Evolutionary conservation across 2,113 vertebrate species (phyloP).

Genomic region (Taxidea taxus): DNA sequence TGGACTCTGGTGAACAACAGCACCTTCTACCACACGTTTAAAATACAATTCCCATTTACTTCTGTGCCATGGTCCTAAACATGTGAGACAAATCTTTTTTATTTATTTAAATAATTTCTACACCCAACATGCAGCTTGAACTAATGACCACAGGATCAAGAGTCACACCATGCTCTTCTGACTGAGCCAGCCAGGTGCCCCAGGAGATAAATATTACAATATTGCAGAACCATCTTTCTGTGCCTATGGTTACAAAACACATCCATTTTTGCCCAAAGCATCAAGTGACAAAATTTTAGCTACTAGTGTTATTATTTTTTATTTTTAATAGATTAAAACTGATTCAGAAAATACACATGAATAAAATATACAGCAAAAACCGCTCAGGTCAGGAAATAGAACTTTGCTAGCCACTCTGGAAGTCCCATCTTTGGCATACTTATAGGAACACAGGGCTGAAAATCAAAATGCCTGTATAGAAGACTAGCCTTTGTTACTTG

Average conservation of each 20-base stretch:
- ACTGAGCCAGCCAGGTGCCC: neutral
- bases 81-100: neutral
- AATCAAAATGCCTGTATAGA: neutral
- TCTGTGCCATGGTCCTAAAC: neutral
- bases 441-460: neutral
- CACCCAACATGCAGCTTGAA: neutral
- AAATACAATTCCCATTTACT: neutral
- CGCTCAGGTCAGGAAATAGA: neutral
- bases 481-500: neutral
- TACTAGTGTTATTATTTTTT: neutral
- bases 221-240: neutral
- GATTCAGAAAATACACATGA: neutral
- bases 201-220: neutral
- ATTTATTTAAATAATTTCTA: neutral
- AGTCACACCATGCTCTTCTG: neutral
- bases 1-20: neutral
- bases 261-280: neutral
- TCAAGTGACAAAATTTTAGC: neutral
- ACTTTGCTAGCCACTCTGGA: too few relatives aligned
- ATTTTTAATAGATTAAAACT: neutral
- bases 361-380: neutral
- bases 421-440: neutral
- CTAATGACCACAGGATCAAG: neutral
- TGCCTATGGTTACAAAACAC: neutral
- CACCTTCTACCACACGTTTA: neutral